Percentiles rank a stretch among this genome's conserved stretches.
Evolutionary conservation across 2,888 invertebrate species (phyloP).

Genomic region (Thymelicus sylvestris): DNA sequence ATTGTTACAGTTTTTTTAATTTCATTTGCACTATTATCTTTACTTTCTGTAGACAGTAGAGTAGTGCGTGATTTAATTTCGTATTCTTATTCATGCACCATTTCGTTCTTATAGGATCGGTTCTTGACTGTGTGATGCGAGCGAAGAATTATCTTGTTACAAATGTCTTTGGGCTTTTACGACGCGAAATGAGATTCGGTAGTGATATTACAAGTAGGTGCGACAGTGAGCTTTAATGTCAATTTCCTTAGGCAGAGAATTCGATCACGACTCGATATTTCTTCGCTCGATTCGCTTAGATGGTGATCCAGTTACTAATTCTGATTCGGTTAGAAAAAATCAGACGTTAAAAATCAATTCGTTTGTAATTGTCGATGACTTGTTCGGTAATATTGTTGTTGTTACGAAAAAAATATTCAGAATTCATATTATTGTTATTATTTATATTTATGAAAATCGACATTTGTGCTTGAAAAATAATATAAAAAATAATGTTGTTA

Average conservation of each 20-base stretch:
- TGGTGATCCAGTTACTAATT: no score
- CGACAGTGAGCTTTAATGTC: background rate
- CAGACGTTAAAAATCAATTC: no score
- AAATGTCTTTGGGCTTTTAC: background rate
- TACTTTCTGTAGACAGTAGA: conserved; percentile 61
- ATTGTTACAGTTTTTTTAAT: conserved; percentile 54
- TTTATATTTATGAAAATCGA: no score
- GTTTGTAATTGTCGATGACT: no score
- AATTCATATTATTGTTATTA: no score
- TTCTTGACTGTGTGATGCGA: conserved; percentile 51
- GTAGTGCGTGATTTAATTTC: conserved; percentile 67
- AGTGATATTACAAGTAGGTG: background rate
- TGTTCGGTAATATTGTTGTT: no score
- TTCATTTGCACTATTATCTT: conserved; percentile 71
- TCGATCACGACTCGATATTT: background rate
- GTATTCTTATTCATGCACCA: conserved; percentile 76
- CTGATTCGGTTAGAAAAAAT: no score
- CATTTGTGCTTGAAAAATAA: no score
- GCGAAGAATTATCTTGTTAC: conserved; percentile 6
- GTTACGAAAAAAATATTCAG: no score
- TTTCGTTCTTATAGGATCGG: conserved; percentile 59
- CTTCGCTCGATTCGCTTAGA: background rate
- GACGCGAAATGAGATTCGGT: background rate
- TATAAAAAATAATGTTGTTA: no score
- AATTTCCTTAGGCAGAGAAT: no score